Conservation (phyloP, 2,888 invertebrate species). For the Papilio gigon region DNA sequence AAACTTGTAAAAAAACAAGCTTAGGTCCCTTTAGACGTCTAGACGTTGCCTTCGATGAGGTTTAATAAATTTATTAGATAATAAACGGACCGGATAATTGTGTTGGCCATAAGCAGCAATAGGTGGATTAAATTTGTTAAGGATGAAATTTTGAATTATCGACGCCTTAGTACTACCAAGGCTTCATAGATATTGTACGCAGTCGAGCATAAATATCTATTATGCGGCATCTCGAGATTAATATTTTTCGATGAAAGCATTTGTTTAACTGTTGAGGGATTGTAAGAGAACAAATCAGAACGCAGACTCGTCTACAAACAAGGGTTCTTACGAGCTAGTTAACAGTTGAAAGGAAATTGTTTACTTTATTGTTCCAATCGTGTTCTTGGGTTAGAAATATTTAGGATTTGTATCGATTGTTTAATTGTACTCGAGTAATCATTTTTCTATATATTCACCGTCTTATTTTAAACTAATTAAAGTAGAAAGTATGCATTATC, state of each 20-base stretch:
- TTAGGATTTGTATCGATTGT: not conserved
- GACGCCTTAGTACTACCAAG: conserved; percentile 51
- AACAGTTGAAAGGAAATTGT: conserved; percentile 50
- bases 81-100: conserved; percentile 59
- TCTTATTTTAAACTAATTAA: not conserved
- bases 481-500: not conserved
- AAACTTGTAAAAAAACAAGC: conserved; percentile 5
- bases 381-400: conserved; percentile 31
- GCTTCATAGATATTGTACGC: conserved; percentile 74
- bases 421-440: not conserved
- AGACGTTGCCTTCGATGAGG: conserved; percentile 51
- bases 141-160: conserved; percentile 61
- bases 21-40: conserved; percentile 50
- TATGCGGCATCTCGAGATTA: conserved; percentile 71
- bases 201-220: conserved; percentile 81
- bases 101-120: conserved; percentile 68
- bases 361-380: conserved; percentile 47
- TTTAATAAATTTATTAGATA: conserved; percentile 53
- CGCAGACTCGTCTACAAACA: conserved; percentile 66
- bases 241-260: conserved; percentile 74
- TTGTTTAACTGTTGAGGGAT: conserved; percentile 63
- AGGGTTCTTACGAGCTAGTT: conserved; percentile 60
- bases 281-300: conserved; percentile 61
- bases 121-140: conserved; percentile 65
- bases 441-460: not conserved